A percentile compares a stretch with the other conserved stretches of the same genome.
phyloP scores from a whole-genome alignment of 2,888 invertebrate genomes.

The Apamea epomidion region DNA sequence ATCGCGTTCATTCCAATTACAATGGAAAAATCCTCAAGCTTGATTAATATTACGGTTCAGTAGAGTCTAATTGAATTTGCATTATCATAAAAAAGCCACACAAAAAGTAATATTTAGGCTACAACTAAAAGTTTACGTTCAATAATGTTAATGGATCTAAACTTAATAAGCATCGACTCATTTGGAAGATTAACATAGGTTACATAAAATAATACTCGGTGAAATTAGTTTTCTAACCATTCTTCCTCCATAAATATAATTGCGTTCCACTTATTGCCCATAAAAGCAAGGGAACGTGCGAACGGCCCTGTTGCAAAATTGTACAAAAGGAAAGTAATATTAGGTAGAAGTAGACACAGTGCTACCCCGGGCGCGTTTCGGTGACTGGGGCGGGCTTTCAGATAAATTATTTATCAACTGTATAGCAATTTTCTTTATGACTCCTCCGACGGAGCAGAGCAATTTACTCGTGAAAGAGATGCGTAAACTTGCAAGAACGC shows the following conservation, averaged over 20 bases:
- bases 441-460: slow-evolving; percentile 90
- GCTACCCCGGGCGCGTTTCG: slow-evolving; percentile 86
- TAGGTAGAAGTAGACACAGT: slow-evolving; percentile 86
- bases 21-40: slow-evolving; percentile 66
- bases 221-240: slow-evolving; percentile 89
- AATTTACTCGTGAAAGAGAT: slow-evolving; percentile 90
- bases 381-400: slow-evolving; percentile 90
- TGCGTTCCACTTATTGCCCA: slow-evolving; percentile 91
- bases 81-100: slow-evolving; percentile 9
- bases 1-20: slow-evolving; percentile 72
- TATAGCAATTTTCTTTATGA: slow-evolving; percentile 91
- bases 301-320: slow-evolving; percentile 90
- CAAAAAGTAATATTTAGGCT: slow-evolving; percentile 18
- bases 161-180: slow-evolving; percentile 59
- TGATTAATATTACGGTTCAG: slow-evolving; percentile 61
- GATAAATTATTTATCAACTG: slow-evolving; percentile 91
- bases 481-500: slow-evolving; percentile 90
- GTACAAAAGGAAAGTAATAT: slow-evolving; percentile 91
- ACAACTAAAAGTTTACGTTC: slow-evolving; percentile 27
- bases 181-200: slow-evolving; percentile 60
- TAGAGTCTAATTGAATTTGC: slow-evolving; percentile 38
- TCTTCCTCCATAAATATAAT: slow-evolving; percentile 89
- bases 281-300: slow-evolving; percentile 90
- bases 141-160: slow-evolving; percentile 51
- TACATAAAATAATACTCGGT: slow-evolving; percentile 82